Base-by-base conservation (phyloP, 2,888 invertebrate genomes). In the Drosophila engyochracea region DNA sequence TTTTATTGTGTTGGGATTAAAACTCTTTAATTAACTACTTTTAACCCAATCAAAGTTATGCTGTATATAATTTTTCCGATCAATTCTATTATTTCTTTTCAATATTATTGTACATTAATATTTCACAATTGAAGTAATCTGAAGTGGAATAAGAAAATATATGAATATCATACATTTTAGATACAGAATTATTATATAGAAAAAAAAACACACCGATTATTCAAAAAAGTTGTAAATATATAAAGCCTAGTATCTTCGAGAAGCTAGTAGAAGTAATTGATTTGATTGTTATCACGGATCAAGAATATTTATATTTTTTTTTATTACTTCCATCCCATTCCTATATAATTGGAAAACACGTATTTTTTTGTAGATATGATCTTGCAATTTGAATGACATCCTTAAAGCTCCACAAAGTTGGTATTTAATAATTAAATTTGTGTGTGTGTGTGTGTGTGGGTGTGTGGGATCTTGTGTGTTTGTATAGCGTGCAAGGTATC, bases 361-460 rank as follows among this genome's bases (percentile, higher is more conserved):
- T 57, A n/a, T 28, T 39, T 14, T 55, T n/a, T 57, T 57, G 14
- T 57, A 57, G 55, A 57, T 55, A 4, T 57, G 28, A 39, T 28
- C 57, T 39, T 57, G 57, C 57, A 30, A 39, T 14, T 39, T 39
- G 57, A 57, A 39, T 39, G 57, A 39, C 57, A 39, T 30, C 57
- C 39, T 57, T 39, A 30, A 28, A 10, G 28, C n/a, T 57, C 28
- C 30, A 16, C 39, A 57, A 39, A 57, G 39, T 39, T 57, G 4
- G 57, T 57, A 57, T 57, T 54, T 7, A 16, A 39, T n/a, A 57
- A 30, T 39, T 4, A 4, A 1, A 14, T 39, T 30, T 57, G 25
- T 39, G 19, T 57, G 28, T 39, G 14, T 37, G 16, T 28, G 25
- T 19, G 22, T 55, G 12, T 37, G 37, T 37, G 22, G 1, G 22